Percentiles rank a stretch among this genome's conserved stretches.
These are phyloP conservation scores for Phoxinus phoxinus DNA, from an alignment of 2,113 vertebrate genomes.

Conservation along the genomic window DNA sequence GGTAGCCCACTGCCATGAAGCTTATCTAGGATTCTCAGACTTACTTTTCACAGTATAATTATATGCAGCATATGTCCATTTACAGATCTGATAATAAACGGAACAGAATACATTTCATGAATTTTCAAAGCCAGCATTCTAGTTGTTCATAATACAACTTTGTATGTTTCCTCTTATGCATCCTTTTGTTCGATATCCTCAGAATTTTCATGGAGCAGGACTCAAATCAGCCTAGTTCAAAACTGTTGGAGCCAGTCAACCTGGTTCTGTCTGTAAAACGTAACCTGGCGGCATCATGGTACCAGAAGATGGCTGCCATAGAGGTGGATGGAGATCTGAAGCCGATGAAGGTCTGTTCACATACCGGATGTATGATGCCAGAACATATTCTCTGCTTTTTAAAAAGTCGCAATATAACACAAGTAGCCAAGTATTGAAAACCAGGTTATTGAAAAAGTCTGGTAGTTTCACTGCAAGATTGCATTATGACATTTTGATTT, in stretches of 20 bases:
- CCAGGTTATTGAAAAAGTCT: too few species aligned
- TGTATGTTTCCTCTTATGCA: background rate
- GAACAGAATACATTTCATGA: background rate
- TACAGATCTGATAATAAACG: background rate
- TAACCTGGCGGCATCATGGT: slow-evolving; percentile 91
- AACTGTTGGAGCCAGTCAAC: slow-evolving; percentile 90
- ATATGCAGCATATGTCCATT: slow-evolving; percentile 11
- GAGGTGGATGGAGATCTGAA: slow-evolving; percentile 88
- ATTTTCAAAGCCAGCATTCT: background rate
- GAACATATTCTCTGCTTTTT: background rate
- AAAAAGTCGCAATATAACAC: too few species aligned
- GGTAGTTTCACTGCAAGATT: too few species aligned
- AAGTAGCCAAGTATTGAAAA: background rate
- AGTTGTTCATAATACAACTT: background rate
- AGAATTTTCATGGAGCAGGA: slow-evolving; percentile 77
- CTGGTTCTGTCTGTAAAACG: slow-evolving; percentile 85
- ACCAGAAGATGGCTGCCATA: slow-evolving; percentile 82
- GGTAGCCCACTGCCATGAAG: slow-evolving; percentile 70
- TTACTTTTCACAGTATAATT: background rate
- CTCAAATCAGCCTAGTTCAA: slow-evolving; percentile 68
- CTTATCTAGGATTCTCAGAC: slow-evolving; percentile 19
- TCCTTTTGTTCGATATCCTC: background rate
- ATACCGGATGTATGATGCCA: too few species aligned
- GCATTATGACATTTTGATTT: too few species aligned
- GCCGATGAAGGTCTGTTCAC: slow-evolving; percentile 85